Evolutionary conservation across 2,888 invertebrate genomes (phyloP), one percentile per base, ranked within the genome.

Genomic region (Polyommatus iphigenia): DNA sequence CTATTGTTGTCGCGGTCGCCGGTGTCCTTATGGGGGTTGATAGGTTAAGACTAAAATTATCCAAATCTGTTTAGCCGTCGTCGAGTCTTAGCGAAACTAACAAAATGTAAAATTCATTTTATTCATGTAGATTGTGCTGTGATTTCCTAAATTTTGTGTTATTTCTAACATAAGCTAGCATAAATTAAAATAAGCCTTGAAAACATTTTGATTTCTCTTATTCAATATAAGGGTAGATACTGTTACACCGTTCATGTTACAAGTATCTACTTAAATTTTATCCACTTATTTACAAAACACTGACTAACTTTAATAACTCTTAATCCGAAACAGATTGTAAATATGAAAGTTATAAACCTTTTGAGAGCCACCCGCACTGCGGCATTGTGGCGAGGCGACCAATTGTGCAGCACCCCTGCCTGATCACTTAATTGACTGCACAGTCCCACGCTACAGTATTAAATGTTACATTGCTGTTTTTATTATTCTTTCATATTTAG

Each of bases 361-460:
- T 67, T 67, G 67, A 67, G 2, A 15, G 62, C 10, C 62, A 62
- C 29, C 29, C 67, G 67, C 67, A 8, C 67, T 0, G 67, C 59
- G 3, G 76, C 54, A 86, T 93, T 94, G 91, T 94, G 88, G 85
- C 84, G 87, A 92, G 91, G 93, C 93, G 93, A 88, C 93, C 93
- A 91, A 93, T 93, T 92, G 93, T 90, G 89, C 88, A 86, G 88
- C 88, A 91, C 93, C 92, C 92, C 92, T 92, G 92, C 87, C 89
- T 92, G 92, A 93, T 91, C 91, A 90, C 92, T 91, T 93, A 93
- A 93, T 93, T 93, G 93, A 93, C 92, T 92, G 89, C 87, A 84
- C 87, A 88, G n/a, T n/a, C 87, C 89, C 36, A 77, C 57, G 59
- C 59, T 18, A 8, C 62, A 7, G 29, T 18, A 67, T 67, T 15